phyloP scores from a whole-genome alignment of 2,113 vertebrate species.

The Chloroceryle aenea region DNA sequence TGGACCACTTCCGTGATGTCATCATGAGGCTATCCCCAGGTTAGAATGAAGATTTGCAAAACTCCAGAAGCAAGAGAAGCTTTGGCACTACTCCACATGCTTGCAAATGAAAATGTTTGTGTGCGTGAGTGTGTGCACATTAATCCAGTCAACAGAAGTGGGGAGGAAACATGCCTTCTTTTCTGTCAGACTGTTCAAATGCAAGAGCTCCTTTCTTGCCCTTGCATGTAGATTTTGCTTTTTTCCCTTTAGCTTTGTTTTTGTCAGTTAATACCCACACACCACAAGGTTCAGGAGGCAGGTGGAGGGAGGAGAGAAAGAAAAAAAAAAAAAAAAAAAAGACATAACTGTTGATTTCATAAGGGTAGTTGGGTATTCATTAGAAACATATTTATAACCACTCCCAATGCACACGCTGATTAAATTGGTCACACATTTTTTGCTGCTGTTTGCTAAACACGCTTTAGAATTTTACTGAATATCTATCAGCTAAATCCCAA shows the following conservation, averaged over 20 bases:
- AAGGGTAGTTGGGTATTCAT: slow-evolving; percentile 65
- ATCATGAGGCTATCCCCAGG: fast-evolving
- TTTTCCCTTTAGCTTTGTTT: neutral
- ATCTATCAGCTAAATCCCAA: slow-evolving; percentile 67
- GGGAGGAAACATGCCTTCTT: neutral
- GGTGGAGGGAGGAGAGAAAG: neutral
- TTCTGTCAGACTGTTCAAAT: neutral
- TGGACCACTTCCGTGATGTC: too few species aligned
- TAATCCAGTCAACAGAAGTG: neutral
- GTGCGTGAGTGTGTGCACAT: fast-evolving
- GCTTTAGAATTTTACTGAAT: slow-evolving; percentile 44
- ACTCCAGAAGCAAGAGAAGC: neutral
- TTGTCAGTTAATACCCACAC: neutral
- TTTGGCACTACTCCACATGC: neutral
- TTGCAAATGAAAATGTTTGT: neutral
- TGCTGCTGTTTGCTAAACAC: slow-evolving; percentile 70
- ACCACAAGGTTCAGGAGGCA: neutral
- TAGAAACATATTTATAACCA: slow-evolving; percentile 67
- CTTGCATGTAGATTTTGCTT: neutral
- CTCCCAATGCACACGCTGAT: slow-evolving; percentile 57
- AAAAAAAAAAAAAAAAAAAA: neutral
- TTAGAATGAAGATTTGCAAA: neutral
- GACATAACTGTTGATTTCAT: slow-evolving; percentile 61
- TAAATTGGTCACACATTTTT: slow-evolving; percentile 70
- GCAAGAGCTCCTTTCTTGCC: neutral